Conservation (phyloP, 1,140 invertebrate genomes). For the Ruditapes philippinarum region DNA sequence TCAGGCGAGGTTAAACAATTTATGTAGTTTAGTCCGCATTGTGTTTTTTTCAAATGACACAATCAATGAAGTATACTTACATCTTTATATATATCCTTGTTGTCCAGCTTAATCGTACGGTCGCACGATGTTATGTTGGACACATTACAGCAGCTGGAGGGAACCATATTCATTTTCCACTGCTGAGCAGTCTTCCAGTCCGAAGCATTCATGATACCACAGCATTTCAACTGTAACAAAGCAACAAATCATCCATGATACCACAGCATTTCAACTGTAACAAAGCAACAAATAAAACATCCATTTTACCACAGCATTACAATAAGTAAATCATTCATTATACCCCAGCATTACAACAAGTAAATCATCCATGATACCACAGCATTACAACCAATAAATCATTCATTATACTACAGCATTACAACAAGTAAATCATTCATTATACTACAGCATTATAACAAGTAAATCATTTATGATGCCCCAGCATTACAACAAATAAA, state of each 20-base stretch:
- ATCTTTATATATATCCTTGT: constrained; percentile 74
- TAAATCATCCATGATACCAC: too few species aligned
- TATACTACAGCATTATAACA: too few species aligned
- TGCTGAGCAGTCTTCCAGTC: constrained; percentile 78
- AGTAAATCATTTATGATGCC: too few species aligned
- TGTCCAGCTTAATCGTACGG: not conserved
- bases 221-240: constrained; percentile 82
- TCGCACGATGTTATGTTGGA: not conserved
- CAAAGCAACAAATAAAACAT: constrained; percentile 60
- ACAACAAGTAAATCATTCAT: too few species aligned
- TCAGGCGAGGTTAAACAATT: too few species aligned
- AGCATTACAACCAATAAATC: too few species aligned
- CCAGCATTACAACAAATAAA: too few species aligned
- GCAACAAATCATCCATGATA: constrained; percentile 73
- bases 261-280: constrained; percentile 84
- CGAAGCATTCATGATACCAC: constrained; percentile 80
- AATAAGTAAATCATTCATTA: too few species aligned
- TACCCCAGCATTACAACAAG: too few species aligned
- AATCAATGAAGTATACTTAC: constrained; percentile 68
- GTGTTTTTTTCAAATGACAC: too few species aligned
- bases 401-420: too few species aligned
- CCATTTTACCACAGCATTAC: constrained; percentile 83
- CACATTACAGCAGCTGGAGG: constrained; percentile 77
- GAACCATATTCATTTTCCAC: constrained; percentile 74
- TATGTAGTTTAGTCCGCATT: too few species aligned